Conservation (phyloP, 2,888 invertebrate species). For the Philopedon plagiatum region DNA sequence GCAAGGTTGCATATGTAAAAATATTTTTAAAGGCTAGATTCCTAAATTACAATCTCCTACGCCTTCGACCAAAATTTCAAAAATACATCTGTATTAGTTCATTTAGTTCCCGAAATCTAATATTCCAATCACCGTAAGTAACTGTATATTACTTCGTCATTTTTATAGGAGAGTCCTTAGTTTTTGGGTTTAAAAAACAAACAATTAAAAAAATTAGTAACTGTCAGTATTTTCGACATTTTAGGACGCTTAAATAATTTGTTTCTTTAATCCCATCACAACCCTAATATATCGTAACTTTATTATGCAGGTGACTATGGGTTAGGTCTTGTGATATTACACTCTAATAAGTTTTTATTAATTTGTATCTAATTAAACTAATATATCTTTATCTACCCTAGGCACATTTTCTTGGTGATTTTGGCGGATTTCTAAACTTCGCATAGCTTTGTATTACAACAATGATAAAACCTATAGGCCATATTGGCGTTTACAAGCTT, state of each 20-base stretch:
- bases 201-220: too few relatives aligned
- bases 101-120: too few relatives aligned
- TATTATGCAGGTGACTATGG: slow-evolving; percentile 42
- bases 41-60: too few relatives aligned
- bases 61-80: too few relatives aligned
- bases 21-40: too few relatives aligned
- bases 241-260: background rate
- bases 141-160: too few relatives aligned
- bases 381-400: background rate
- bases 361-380: slow-evolving; percentile 21
- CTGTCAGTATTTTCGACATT: too few relatives aligned
- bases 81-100: too few relatives aligned
- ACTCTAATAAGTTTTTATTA: slow-evolving; percentile 34
- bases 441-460: background rate
- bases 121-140: too few relatives aligned
- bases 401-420: slow-evolving; percentile 5
- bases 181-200: too few relatives aligned
- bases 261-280: background rate
- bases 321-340: slow-evolving; percentile 47
- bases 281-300: background rate
- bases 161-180: too few relatives aligned
- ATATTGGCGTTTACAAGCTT: background rate
- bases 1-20: too few relatives aligned
- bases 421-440: background rate
- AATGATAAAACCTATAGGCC: background rate